phyloP scores from a whole-genome alignment of 2,888 invertebrate species.

The Flabesymbios commensalis region DNA sequence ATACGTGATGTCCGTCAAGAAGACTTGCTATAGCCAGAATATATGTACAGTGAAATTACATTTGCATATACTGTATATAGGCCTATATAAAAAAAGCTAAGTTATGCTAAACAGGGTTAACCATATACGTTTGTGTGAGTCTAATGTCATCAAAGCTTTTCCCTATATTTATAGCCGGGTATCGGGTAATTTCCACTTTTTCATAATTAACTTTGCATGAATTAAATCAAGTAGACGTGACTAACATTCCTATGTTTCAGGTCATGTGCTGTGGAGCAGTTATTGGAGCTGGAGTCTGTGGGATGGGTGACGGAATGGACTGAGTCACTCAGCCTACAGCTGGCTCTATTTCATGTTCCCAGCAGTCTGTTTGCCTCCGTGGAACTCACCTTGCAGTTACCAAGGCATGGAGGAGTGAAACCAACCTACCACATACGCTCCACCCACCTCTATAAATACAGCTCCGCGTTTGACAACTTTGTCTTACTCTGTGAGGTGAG shows the following conservation, averaged over 20 bases:
- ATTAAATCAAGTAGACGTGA: too few species aligned
- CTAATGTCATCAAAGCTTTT: too few species aligned
- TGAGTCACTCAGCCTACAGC: slow-evolving; percentile 49
- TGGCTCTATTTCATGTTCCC: slow-evolving; percentile 53
- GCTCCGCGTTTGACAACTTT: slow-evolving; percentile 47
- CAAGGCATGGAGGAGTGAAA: slow-evolving; percentile 43
- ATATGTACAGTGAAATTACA: too few species aligned
- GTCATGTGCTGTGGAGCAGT: slow-evolving; percentile 31
- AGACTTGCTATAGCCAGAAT: too few species aligned
- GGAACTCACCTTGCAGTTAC: slow-evolving; percentile 46
- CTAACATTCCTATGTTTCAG: slow-evolving; percentile 28
- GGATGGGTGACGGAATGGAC: slow-evolving; percentile 51
- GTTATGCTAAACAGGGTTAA: too few species aligned
- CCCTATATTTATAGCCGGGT: too few species aligned
- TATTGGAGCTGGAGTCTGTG: slow-evolving; percentile 34
- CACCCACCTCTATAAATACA: slow-evolving; percentile 52
- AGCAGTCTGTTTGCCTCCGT: slow-evolving; percentile 54
- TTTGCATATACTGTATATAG: too few species aligned
- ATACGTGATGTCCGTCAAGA: too few species aligned
- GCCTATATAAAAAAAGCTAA: too few species aligned
- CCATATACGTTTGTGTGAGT: too few species aligned
- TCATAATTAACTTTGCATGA: too few species aligned
- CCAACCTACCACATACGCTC: slow-evolving; percentile 43
- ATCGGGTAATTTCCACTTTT: too few species aligned
- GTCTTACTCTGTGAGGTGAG: slow-evolving; percentile 56